These are phyloP conservation scores for Parascotia fuliginaria DNA, from an alignment of 2,888 invertebrate species.

Conservation along the genomic window DNA sequence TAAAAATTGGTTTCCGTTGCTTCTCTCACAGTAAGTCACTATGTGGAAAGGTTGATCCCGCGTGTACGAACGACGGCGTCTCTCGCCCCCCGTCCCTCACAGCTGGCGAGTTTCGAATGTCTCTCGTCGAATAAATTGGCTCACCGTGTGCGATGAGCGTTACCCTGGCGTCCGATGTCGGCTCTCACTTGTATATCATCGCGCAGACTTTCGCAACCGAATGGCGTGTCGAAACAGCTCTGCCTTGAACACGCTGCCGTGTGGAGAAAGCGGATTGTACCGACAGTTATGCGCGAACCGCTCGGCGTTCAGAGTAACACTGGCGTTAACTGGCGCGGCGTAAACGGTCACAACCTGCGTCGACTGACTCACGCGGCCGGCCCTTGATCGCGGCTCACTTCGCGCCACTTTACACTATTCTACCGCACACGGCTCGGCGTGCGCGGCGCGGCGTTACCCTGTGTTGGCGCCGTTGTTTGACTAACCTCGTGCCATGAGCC, in stretches of 20 bases:
- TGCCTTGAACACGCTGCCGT: conserved; percentile 67
- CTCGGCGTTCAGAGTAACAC: conserved; percentile 46
- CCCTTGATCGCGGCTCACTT: conserved; percentile 66
- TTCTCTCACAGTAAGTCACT: conserved; percentile 72
- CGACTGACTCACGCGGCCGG: conserved; percentile 54
- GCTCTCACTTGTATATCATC: conserved; percentile 86
- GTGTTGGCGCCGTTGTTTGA: conserved; percentile 30
- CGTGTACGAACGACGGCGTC: conserved; percentile 82
- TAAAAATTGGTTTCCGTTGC: conserved; percentile 82
- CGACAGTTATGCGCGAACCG: conserved; percentile 39
- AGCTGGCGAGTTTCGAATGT: conserved; percentile 79
- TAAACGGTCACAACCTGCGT: conserved; percentile 23
- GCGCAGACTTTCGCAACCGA: conserved; percentile 84
- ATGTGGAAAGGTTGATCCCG: conserved; percentile 74
- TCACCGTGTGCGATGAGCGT: conserved; percentile 84
- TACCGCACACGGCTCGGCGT: conserved; percentile 25
- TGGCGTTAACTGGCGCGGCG: conserved; percentile 37
- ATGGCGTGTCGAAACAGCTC: conserved; percentile 78
- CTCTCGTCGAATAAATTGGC: conserved; percentile 77
- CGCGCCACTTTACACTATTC: conserved; percentile 44
- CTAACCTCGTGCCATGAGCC: conserved; percentile 50
- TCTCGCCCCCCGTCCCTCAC: conserved; percentile 79
- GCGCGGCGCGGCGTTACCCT: conserved; percentile 38
- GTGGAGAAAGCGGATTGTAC: conserved; percentile 57
- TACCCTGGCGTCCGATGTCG: conserved; percentile 76